Base-by-base conservation (phyloP, 2,888 invertebrate species). In the Meiosimyza platycephala region DNA sequence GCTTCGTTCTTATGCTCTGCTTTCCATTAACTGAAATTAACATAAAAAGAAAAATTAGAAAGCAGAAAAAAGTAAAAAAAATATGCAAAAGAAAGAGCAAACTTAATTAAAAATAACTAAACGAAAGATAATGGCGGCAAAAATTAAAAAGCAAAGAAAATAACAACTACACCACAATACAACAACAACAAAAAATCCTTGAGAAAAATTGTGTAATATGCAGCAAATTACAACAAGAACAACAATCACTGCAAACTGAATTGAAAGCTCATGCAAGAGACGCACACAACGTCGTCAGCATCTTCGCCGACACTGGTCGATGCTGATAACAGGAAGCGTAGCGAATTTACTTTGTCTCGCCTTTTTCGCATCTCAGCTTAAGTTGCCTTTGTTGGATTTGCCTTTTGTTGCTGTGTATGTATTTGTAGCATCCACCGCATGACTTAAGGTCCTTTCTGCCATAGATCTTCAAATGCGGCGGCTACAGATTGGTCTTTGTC, bases 101-200 rank as follows among this genome's bases (percentile, higher is more conserved):
- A 65, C 65, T 51, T 51, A 65, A 65, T 65, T 65, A 65, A 65
- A 64, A 65, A 65, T 18, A 28, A 51, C 65, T 65, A 51, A 65
- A 65, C 51, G 65, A 65, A 52, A 65, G n/a, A 52, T 52, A 52
- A 65, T 51, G 51, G 51, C 50, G 33, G 33, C 65, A n/a, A 65
- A 22, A 65, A 65, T 65, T 65, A 65, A 65, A 33, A 18, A 66
- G 33, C 54, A 55, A 40, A 40, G 40, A 40, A 40, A 40, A 40
- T 40, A 40, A 9, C 40, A 40, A 40, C 40, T 4, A 40, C 48
- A 63, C 22, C 2, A 64, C 16, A 50, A 51, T 1, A 28, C 33
- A 18, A 51, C 64, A 64, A 50, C 50, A 50, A 18, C 13, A 64
- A 51, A 6, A 22, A 48, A 18, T 50, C 28, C 50, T 51, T 28